Conservation (phyloP, 2,888 invertebrate species). For the Metellina segmentata region DNA sequence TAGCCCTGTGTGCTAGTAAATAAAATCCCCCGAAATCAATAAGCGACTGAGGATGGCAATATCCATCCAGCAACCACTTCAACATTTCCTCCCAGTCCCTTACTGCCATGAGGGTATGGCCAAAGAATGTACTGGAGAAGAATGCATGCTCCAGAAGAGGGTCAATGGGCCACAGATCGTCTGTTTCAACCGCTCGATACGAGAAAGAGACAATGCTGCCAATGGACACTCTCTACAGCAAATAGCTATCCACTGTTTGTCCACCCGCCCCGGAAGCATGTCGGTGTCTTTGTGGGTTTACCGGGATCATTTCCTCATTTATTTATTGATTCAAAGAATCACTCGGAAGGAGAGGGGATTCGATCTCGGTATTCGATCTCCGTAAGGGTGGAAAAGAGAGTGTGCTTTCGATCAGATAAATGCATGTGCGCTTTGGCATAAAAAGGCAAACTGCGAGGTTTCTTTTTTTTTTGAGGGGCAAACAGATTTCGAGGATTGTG, state of each 20-base stretch:
- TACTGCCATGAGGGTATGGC: background rate
- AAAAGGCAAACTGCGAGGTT: background rate
- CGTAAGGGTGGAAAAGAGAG: background rate
- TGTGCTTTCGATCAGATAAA: background rate
- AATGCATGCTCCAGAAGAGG: background rate
- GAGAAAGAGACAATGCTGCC: constrained; percentile 1
- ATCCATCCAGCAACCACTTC: background rate
- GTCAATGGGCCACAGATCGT: constrained; percentile 32
- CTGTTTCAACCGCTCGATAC: background rate
- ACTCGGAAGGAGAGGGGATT: background rate
- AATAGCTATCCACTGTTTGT: background rate
- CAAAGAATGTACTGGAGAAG: background rate
- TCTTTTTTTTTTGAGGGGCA: background rate
- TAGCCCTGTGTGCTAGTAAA: background rate
- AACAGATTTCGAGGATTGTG: background rate
- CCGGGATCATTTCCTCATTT: constrained; percentile 59
- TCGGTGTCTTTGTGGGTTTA: constrained; percentile 35
- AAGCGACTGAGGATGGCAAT: background rate
- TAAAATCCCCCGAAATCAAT: background rate
- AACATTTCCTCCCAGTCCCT: background rate
- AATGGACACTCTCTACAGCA: background rate
- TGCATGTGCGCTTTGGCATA: background rate
- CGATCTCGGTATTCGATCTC: constrained; percentile 13
- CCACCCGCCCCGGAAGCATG: background rate
- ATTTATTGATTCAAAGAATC: constrained; percentile 44